phyloP scores from a whole-genome alignment of 2,113 vertebrate species.

The Thamnophis sirtalis region DNA sequence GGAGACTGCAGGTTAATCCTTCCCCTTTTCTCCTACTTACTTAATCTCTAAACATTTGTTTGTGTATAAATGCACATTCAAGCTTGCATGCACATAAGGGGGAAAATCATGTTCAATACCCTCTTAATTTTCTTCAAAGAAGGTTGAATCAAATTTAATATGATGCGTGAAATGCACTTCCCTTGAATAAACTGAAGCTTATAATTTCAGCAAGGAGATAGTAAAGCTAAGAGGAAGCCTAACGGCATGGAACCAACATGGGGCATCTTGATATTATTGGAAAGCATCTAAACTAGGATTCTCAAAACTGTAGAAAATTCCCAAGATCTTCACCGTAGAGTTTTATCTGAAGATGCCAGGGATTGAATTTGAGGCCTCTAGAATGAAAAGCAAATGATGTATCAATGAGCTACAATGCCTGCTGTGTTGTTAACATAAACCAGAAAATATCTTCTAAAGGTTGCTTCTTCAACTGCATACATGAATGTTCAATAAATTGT shows the following conservation, averaged over 20 bases:
- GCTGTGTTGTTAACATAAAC: background rate
- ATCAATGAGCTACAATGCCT: background rate
- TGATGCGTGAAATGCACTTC: too few species aligned
- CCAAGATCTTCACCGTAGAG: background rate
- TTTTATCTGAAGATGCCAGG: background rate
- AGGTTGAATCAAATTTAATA: background rate
- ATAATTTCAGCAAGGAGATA: background rate
- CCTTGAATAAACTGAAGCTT: background rate
- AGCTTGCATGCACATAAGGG: background rate
- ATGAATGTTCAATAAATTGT: background rate
- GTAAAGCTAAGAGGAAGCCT: background rate
- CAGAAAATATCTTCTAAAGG: background rate
- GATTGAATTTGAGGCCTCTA: background rate
- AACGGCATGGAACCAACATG: background rate
- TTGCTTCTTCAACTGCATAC: background rate
- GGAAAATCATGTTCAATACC: background rate
- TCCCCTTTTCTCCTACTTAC: background rate
- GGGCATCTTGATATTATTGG: background rate
- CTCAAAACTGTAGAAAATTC: background rate
- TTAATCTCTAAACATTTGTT: background rate
- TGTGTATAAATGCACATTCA: background rate
- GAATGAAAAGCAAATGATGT: background rate
- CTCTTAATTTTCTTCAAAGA: background rate
- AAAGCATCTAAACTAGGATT: background rate
- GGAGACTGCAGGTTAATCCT: background rate